Conservation (phyloP, 2,113 vertebrate genomes). For the Oplegnathus fasciatus region DNA sequence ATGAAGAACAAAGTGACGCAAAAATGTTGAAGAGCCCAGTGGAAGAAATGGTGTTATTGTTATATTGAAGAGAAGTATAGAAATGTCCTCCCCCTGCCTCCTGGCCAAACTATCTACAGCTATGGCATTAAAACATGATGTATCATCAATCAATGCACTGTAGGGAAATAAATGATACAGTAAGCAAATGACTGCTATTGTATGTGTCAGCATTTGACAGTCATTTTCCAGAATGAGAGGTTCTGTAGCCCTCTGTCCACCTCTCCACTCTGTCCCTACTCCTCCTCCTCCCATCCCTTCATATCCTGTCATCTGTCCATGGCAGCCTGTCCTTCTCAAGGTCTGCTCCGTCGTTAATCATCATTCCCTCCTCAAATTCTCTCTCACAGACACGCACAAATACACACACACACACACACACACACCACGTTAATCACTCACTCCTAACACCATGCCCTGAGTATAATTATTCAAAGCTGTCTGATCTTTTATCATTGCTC, state of each 20-base stretch:
- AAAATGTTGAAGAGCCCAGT: neutral
- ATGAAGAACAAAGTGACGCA: neutral
- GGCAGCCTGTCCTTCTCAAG: slow-evolving; percentile 74
- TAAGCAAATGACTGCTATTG: slow-evolving; percentile 67
- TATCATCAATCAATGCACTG: slow-evolving; percentile 64
- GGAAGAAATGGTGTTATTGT: neutral
- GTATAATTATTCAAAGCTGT: slow-evolving; percentile 74
- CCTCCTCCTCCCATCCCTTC: slow-evolving; percentile 39
- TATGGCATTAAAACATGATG: slow-evolving; percentile 42
- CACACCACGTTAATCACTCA: slow-evolving; percentile 55
- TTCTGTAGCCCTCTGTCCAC: slow-evolving; percentile 42
- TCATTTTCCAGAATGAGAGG: slow-evolving; percentile 61
- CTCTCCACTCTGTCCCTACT: slow-evolving; percentile 44
- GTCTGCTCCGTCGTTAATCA: slow-evolving; percentile 71
- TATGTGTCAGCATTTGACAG: slow-evolving; percentile 63
- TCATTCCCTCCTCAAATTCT: slow-evolving; percentile 45
- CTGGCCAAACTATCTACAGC: slow-evolving; percentile 16
- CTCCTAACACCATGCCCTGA: slow-evolving; percentile 41
- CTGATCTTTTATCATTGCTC: slow-evolving; percentile 65
- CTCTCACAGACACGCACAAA: neutral
- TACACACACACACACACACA: neutral
- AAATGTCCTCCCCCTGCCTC: neutral
- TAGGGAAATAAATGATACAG: slow-evolving; percentile 58
- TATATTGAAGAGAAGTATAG: neutral
- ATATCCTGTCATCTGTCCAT: slow-evolving; percentile 54